phyloP scores from a whole-genome alignment of 2,113 vertebrate genomes.

The Sylvilagus bachmani region DNA sequence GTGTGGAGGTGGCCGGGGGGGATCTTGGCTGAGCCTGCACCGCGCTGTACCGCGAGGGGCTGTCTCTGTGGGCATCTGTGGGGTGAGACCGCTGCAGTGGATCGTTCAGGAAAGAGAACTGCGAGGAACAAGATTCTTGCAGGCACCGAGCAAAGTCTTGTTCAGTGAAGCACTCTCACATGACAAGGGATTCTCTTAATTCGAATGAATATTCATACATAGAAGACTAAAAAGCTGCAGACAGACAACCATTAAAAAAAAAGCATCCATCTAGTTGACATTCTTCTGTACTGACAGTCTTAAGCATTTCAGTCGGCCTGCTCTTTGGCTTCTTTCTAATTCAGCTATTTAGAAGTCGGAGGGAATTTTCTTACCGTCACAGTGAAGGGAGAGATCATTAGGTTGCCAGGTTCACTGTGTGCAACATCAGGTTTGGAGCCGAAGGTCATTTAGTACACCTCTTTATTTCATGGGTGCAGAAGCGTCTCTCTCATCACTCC shows the following conservation, averaged over 20 bases:
- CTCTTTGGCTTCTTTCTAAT: conserved; percentile 42
- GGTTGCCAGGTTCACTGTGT: background rate
- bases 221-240: background rate
- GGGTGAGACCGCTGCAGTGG: background rate
- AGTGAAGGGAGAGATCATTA: background rate
- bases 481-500: background rate
- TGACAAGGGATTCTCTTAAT: conserved; percentile 60
- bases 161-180: conserved; percentile 2
- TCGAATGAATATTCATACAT: conserved; percentile 70
- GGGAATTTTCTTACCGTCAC: background rate
- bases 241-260: conserved; percentile 46
- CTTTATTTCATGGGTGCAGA: background rate
- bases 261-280: background rate
- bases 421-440: background rate
- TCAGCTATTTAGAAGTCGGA: conserved; percentile 24
- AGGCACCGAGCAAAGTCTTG: conserved; percentile 59
- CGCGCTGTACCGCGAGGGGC: background rate
- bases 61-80: background rate
- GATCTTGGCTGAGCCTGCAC: background rate
- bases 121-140: conserved; percentile 63
- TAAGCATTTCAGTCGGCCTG: conserved; percentile 13
- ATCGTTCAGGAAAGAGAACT: conserved; percentile 42
- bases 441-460: background rate
- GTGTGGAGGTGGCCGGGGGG: background rate
- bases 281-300: conserved; percentile 33